phyloP scores from a whole-genome alignment of 2,888 invertebrate species.

The Xestia sexstrigata region DNA sequence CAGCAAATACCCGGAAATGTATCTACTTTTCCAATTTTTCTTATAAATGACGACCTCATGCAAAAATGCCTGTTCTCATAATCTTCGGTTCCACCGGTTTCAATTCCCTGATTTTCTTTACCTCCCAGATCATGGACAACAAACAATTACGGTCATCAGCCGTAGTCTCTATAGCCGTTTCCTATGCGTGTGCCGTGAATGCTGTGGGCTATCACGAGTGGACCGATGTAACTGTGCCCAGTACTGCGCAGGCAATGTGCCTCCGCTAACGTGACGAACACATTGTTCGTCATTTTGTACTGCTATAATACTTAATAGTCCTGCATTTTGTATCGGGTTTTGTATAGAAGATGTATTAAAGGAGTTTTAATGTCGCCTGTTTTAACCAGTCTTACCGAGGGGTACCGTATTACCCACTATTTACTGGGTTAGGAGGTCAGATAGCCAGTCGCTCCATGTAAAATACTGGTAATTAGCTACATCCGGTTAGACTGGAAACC shows the following conservation, averaged over 20 bases:
- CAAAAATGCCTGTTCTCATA: background rate
- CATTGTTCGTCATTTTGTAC: conserved; percentile 43
- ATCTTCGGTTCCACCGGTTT: background rate
- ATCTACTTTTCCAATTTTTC: background rate
- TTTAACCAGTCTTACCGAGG: too few relatives aligned
- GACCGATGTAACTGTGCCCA: conserved; percentile 58
- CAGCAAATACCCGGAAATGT: background rate
- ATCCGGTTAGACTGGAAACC: background rate
- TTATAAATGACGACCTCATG: background rate
- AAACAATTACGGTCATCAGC: conserved; percentile 59
- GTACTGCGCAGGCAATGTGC: conserved; percentile 24
- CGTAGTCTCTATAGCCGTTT: conserved; percentile 39
- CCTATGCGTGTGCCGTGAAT: conserved; percentile 73
- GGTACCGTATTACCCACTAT: too few relatives aligned
- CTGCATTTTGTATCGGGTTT: conserved; percentile 13
- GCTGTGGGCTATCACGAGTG: conserved; percentile 83
- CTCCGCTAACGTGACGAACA: conserved; percentile 47
- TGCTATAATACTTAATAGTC: conserved; percentile 32
- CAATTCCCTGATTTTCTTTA: conserved; percentile 11
- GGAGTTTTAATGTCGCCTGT: background rate
- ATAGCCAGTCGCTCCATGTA: too few relatives aligned
- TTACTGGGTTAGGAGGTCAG: too few relatives aligned
- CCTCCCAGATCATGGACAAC: conserved; percentile 58
- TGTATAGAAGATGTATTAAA: background rate
- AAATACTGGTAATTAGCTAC: too few relatives aligned